Evolutionary conservation across 2,113 vertebrate species (phyloP).

Genomic region (Clinocottus analis): DNA sequence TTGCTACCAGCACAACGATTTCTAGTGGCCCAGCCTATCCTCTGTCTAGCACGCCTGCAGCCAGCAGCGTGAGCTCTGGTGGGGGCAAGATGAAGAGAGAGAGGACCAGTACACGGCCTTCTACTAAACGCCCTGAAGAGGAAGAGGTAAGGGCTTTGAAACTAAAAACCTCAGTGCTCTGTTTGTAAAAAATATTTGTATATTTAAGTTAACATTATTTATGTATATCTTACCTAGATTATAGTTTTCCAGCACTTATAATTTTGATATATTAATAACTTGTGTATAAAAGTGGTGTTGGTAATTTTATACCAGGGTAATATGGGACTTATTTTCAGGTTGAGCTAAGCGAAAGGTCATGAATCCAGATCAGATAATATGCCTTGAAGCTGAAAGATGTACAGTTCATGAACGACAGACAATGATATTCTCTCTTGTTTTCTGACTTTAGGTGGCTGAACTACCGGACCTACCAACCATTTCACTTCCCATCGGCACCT

Average conservation of each 20-base stretch:
- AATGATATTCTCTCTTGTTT: neutral
- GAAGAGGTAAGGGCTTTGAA: slow-evolving; percentile 82
- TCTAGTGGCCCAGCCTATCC: slow-evolving; percentile 79
- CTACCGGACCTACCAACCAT: slow-evolving; percentile 87
- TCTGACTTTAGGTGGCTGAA: slow-evolving; percentile 80
- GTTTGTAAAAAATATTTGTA: neutral
- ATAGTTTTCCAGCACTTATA: neutral
- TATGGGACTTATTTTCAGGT: neutral
- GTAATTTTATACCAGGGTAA: neutral
- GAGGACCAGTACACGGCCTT: slow-evolving; percentile 79
- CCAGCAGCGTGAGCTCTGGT: slow-evolving; percentile 85
- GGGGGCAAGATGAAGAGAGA: slow-evolving; percentile 94
- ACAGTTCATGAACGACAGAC: neutral
- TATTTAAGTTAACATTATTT: neutral
- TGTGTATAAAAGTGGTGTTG: neutral
- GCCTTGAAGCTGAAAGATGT: neutral
- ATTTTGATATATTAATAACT: neutral
- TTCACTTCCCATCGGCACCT: slow-evolving; percentile 88
- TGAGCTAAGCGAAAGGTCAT: neutral
- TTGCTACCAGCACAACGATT: slow-evolving; percentile 73
- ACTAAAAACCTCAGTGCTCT: neutral
- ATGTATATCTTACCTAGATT: neutral
- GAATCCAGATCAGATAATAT: neutral
- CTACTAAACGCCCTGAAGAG: slow-evolving; percentile 83
- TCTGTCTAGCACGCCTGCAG: slow-evolving; percentile 85